Evolutionary conservation across 1,140 invertebrate species (phyloP).

Genomic region (Nautilus pompilius): DNA sequence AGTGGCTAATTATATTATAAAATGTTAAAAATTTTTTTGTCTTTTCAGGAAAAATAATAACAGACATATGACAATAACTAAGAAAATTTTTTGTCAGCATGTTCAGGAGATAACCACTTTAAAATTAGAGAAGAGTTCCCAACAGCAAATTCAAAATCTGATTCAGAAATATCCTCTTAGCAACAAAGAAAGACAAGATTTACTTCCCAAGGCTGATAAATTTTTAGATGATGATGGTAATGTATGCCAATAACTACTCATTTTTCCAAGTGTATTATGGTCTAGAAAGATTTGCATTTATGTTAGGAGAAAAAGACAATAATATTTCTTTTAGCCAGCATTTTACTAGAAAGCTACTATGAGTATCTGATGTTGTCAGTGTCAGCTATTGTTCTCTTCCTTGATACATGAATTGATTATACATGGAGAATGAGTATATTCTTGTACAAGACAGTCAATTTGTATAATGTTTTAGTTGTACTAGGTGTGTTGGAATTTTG

Average conservation of each 20-base stretch:
- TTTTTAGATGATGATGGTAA: not conserved
- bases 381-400: not conserved
- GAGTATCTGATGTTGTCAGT: not conserved
- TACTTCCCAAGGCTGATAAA: constrained; percentile 62
- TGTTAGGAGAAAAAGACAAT: too few species aligned
- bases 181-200: constrained; percentile 68
- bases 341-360: not conserved
- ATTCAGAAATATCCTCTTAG: constrained; percentile 70
- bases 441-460: too few species aligned
- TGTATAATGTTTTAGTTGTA: too few species aligned
- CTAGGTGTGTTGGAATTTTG: too few species aligned
- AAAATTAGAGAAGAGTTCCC: constrained; percentile 64
- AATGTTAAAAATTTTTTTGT: constrained; percentile 17
- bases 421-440: too few species aligned
- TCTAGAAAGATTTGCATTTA: not conserved
- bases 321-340: not conserved
- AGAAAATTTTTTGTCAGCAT: constrained; percentile 69
- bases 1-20: not conserved
- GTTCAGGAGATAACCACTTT: constrained; percentile 70
- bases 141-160: constrained; percentile 62
- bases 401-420: not conserved
- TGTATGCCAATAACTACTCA: not conserved
- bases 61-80: constrained; percentile 71
- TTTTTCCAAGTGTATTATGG: not conserved
- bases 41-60: constrained; percentile 65